phyloP scores from a whole-genome alignment of 2,888 invertebrate species.

The Pyrrhia umbra region DNA sequence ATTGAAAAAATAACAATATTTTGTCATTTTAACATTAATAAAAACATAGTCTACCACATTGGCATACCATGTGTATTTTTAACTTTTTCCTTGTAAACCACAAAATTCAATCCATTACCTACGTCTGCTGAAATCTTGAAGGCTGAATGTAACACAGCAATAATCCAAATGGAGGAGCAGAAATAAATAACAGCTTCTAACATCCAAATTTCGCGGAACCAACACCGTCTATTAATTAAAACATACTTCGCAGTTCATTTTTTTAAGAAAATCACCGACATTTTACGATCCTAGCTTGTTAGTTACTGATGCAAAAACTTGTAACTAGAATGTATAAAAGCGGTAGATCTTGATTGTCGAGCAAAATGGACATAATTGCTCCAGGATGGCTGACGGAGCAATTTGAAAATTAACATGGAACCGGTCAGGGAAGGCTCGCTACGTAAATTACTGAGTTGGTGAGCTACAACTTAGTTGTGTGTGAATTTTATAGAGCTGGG shows the following conservation, averaged over 20 bases:
- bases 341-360: slow-evolving; percentile 58
- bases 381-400: slow-evolving; percentile 44
- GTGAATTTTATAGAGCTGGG: slow-evolving; percentile 18
- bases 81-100: not conserved
- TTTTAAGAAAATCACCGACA: slow-evolving; percentile 31
- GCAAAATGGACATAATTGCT: slow-evolving; percentile 58
- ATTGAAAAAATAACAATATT: not conserved
- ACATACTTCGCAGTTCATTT: slow-evolving; percentile 23
- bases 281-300: slow-evolving; percentile 29
- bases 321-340: slow-evolving; percentile 51
- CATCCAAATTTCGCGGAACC: slow-evolving; percentile 5
- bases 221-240: slow-evolving; percentile 36
- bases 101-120: not conserved
- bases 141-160: not conserved
- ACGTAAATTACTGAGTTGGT: slow-evolving; percentile 52
- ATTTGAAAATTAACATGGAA: slow-evolving; percentile 58
- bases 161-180: not conserved
- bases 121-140: not conserved
- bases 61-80: not conserved
- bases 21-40: too few relatives aligned
- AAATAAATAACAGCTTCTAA: not conserved
- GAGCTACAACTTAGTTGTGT: slow-evolving; percentile 15
- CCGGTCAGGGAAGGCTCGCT: slow-evolving; percentile 28
- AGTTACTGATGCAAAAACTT: slow-evolving; percentile 45
- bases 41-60: too few relatives aligned